These are phyloP conservation scores for Stenodera caucasica DNA, from an alignment of 2,888 invertebrate species.

Conservation along the genomic window DNA sequence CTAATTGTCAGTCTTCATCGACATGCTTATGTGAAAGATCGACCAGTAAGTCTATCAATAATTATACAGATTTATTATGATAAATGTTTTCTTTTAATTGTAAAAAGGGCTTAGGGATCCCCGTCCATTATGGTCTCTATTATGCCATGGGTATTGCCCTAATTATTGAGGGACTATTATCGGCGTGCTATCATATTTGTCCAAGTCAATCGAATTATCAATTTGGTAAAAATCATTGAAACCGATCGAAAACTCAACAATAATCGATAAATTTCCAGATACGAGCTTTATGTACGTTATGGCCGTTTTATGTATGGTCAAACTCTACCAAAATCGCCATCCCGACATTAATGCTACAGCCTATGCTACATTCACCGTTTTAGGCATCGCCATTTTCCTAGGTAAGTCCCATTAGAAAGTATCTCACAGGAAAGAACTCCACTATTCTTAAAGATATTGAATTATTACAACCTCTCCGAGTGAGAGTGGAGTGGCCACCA, in stretches of 20 bases:
- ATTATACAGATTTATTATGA: too few relatives aligned
- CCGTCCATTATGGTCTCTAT: slow-evolving; percentile 78
- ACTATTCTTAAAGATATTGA: too few relatives aligned
- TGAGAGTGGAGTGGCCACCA: too few relatives aligned
- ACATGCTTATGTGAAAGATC: slow-evolving; percentile 46
- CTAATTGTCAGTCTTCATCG: slow-evolving; percentile 68
- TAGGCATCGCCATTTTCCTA: slow-evolving; percentile 73
- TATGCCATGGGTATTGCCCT: slow-evolving; percentile 86
- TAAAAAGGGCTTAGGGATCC: slow-evolving; percentile 66
- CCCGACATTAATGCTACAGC: slow-evolving; percentile 84
- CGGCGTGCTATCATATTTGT: slow-evolving; percentile 87
- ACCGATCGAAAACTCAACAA: neutral
- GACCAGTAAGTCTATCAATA: slow-evolving; percentile 35
- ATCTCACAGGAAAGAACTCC: too few relatives aligned
- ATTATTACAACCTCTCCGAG: too few relatives aligned
- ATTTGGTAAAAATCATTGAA: slow-evolving; percentile 67
- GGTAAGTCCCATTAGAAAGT: slow-evolving; percentile 55
- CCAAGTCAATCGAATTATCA: slow-evolving; percentile 90
- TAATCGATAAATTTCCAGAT: slow-evolving; percentile 60
- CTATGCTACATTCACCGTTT: slow-evolving; percentile 73
- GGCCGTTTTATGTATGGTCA: slow-evolving; percentile 80
- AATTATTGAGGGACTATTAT: slow-evolving; percentile 83
- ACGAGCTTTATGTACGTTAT: slow-evolving; percentile 94
- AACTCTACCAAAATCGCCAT: slow-evolving; percentile 84
- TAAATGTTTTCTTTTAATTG: neutral